These are phyloP conservation scores for Magallana angulata DNA, from an alignment of 1,140 invertebrate genomes.

Conservation along the genomic window DNA sequence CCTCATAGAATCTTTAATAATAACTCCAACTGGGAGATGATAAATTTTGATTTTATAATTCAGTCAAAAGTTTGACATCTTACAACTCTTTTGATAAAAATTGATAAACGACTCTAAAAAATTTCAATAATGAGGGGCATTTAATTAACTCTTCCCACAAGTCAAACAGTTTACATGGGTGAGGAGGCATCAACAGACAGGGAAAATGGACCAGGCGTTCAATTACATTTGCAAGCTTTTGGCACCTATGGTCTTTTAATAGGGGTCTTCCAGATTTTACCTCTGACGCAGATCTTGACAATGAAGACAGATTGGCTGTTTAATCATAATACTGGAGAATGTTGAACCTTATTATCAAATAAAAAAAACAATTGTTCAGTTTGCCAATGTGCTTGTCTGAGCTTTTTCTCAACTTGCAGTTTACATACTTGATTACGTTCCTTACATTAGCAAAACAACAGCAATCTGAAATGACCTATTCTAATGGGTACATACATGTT, in stretches of 20 bases:
- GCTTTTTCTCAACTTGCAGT: neutral
- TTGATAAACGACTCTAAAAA: conserved; percentile 1
- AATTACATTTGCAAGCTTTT: neutral
- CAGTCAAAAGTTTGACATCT: neutral
- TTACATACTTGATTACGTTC: conserved; percentile 7
- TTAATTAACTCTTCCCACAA: conserved; percentile 14
- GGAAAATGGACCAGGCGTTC: neutral
- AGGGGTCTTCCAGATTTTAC: neutral
- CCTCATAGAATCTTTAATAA: neutral
- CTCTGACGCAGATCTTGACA: conserved; percentile 2
- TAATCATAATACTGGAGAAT: conserved; percentile 29
- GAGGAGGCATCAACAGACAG: neutral
- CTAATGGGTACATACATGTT: conserved; percentile 3
- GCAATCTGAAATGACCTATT: neutral
- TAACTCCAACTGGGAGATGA: neutral
- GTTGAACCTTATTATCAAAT: conserved; percentile 23
- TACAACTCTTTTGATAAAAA: neutral
- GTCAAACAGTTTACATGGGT: neutral
- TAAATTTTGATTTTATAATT: neutral
- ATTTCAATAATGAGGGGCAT: neutral
- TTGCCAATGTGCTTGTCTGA: conserved; percentile 16
- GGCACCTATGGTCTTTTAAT: neutral
- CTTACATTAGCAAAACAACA: neutral
- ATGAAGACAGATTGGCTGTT: conserved; percentile 5
- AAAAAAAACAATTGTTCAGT: conserved; percentile 2